These are phyloP conservation scores for Abscondita cerata DNA, from an alignment of 2,888 invertebrate genomes.

Conservation along the genomic window DNA sequence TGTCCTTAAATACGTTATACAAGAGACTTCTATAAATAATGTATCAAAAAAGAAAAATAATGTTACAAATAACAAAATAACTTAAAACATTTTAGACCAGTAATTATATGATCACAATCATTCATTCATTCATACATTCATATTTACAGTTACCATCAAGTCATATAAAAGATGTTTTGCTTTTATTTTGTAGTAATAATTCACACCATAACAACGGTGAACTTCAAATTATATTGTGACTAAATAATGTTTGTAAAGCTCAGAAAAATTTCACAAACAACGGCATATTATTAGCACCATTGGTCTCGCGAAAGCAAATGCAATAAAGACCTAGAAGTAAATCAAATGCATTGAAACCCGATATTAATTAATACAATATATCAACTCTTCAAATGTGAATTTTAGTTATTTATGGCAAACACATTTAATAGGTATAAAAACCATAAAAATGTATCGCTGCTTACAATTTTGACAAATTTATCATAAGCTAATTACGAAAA, in stretches of 20 bases:
- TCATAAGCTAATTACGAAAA: too few species aligned
- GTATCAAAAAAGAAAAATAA: too few species aligned
- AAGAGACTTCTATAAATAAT: slow-evolving; percentile 5
- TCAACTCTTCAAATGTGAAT: background rate
- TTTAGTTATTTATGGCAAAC: too few species aligned
- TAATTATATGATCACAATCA: slow-evolving; percentile 17
- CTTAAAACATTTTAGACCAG: background rate
- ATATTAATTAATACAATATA: background rate
- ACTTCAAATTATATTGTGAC: slow-evolving; percentile 2
- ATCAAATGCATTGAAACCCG: slow-evolving; percentile 10
- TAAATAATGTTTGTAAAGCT: slow-evolving; percentile 6
- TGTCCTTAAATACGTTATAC: slow-evolving; percentile 6
- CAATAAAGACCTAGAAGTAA: slow-evolving; percentile 15
- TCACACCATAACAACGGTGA: slow-evolving; percentile 12
- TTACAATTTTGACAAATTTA: too few species aligned
- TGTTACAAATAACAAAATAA: background rate
- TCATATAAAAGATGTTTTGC: slow-evolving; percentile 30
- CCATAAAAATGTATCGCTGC: too few species aligned
- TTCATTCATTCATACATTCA: slow-evolving; percentile 18
- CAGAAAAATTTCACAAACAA: slow-evolving; percentile 21
- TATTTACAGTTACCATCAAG: slow-evolving; percentile 28
- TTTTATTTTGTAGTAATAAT: slow-evolving; percentile 15
- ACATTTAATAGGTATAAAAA: too few species aligned
- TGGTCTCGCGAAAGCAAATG: slow-evolving; percentile 29
- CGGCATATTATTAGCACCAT: slow-evolving; percentile 33